phyloP scores from a whole-genome alignment of 2,797 vertebrate genomes.

The Odontamblyopus lacepedii region DNA sequence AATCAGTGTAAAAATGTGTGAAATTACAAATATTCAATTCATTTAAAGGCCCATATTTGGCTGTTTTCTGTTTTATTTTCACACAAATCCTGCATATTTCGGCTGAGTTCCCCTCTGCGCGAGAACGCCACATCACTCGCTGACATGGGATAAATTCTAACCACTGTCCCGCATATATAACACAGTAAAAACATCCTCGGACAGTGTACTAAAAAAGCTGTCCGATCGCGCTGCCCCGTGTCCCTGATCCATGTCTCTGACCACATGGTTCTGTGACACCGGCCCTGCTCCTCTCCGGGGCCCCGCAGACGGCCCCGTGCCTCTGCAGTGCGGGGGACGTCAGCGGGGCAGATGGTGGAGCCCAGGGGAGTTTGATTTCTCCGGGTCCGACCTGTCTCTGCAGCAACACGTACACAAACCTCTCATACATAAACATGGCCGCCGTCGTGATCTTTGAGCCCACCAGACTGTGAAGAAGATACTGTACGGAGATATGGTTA shows the following conservation, averaged over 20 bases:
- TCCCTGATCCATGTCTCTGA: slow-evolving; percentile 41
- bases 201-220: slow-evolving; percentile 24
- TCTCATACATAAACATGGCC: slow-evolving; percentile 76
- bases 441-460: slow-evolving; percentile 32
- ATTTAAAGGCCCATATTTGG: too few relatives aligned
- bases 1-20: too few relatives aligned
- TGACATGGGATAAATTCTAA: too few relatives aligned
- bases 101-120: too few relatives aligned
- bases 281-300: slow-evolving; percentile 49
- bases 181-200: background rate
- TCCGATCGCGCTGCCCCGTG: slow-evolving; percentile 38
- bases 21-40: too few relatives aligned
- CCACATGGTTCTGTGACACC: slow-evolving; percentile 63
- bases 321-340: slow-evolving; percentile 62
- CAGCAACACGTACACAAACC: slow-evolving; percentile 33
- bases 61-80: too few relatives aligned
- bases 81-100: too few relatives aligned
- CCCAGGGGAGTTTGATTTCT: slow-evolving; percentile 28
- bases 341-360: slow-evolving; percentile 65
- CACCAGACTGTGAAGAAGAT: slow-evolving; percentile 50
- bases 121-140: too few relatives aligned
- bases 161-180: too few relatives aligned
- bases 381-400: slow-evolving; percentile 54
- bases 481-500: slow-evolving; percentile 51
- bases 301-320: slow-evolving; percentile 61